Conservation (phyloP, 2,113 vertebrate species). For the Vombatus ursinus region DNA sequence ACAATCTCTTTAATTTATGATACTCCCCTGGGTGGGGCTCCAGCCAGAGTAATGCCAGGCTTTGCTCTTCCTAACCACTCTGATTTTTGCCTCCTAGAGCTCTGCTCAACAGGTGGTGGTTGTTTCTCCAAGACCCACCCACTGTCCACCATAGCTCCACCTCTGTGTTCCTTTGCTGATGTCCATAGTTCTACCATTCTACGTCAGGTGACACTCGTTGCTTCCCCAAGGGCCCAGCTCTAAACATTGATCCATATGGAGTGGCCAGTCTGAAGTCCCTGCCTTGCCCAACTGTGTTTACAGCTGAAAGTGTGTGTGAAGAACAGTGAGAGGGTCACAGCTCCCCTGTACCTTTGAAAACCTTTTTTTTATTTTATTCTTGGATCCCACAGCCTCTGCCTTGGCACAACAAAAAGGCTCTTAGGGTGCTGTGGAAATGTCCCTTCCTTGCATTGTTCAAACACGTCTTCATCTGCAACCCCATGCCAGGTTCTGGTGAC, state of each 20-base stretch:
- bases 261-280: not conserved
- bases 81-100: not conserved
- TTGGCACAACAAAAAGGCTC: not conserved
- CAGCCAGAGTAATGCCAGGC: not conserved
- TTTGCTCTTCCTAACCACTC: not conserved
- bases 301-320: conserved; percentile 14
- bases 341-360: not conserved
- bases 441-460: not conserved
- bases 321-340: not conserved
- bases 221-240: not conserved
- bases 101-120: not conserved
- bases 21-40: not conserved
- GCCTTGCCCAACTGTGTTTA: conserved; percentile 57
- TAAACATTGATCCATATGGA: not conserved
- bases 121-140: not conserved
- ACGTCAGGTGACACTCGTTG: not conserved
- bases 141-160: not conserved
- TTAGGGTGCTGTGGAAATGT: not conserved
- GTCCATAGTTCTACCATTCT: not conserved
- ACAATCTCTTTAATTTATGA: not conserved
- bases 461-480: not conserved
- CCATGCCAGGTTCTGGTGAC: not conserved
- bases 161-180: not conserved
- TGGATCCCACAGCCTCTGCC: not conserved
- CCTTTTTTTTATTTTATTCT: not conserved